Conservation (phyloP, 2,888 invertebrate genomes). For the Cecidostiba fungosa region DNA sequence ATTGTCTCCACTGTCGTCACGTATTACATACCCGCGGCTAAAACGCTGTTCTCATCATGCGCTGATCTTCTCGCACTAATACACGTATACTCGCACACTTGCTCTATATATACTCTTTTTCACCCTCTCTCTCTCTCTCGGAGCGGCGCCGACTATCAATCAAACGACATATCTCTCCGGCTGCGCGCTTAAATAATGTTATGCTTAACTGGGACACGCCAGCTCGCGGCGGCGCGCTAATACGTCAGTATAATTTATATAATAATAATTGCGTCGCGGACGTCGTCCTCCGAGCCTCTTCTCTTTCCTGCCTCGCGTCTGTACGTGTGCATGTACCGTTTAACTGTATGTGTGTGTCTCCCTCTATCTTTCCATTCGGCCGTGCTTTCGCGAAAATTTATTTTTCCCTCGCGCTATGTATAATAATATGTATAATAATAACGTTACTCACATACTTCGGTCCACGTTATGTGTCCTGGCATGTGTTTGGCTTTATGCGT, state of each 20-base stretch:
- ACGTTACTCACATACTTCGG: conserved; percentile 42
- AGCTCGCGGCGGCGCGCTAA: conserved; percentile 29
- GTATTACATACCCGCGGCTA: conserved; percentile 22
- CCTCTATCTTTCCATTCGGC: conserved; percentile 7
- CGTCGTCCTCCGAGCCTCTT: neutral
- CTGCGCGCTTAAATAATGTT: conserved; percentile 46
- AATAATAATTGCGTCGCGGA: conserved; percentile 62
- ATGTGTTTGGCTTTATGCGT: conserved; percentile 38
- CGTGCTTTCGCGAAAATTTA: conserved; percentile 36
- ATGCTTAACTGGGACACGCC: conserved; percentile 10
- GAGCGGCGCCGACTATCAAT: conserved; percentile 13
- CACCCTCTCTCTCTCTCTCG: neutral
- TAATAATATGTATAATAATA: conserved; percentile 60
- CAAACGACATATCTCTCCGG: conserved; percentile 26
- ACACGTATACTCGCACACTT: neutral
- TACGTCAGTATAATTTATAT: conserved; percentile 66
- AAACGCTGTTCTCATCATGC: neutral
- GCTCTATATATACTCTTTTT: neutral
- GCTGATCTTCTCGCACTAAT: neutral
- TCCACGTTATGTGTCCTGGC: conserved; percentile 30
- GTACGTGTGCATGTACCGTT: neutral
- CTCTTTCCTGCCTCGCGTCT: neutral
- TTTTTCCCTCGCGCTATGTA: conserved; percentile 46
- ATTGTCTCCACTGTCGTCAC: conserved; percentile 40
- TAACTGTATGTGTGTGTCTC: neutral